Evolutionary conservation across 1,140 invertebrate species (phyloP), one percentile per base, ranked within the genome.

Genomic region (Magallana gigas): DNA sequence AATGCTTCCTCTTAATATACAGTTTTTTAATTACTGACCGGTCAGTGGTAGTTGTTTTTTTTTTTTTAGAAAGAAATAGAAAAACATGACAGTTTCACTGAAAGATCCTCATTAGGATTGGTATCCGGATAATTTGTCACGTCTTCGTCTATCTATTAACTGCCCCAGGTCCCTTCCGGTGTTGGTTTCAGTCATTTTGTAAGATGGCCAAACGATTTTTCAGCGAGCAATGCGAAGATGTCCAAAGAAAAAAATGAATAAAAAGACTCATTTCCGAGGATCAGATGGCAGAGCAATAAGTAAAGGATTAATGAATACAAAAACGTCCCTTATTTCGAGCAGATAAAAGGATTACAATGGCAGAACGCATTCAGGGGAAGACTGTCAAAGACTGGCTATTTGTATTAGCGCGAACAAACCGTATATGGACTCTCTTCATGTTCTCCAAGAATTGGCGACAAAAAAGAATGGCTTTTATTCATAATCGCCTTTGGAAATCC

Each of bases 331-430:
- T 76, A 76, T 76, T 76, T 23, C 68, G 68, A 76, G 68, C 68
- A 76, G 68, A 76, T 76, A 76, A 76, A 76, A 76, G 68, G 68
- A 76, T 76, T 76, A 76, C 68, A 76, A 76, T 76, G 68, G 68
- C 68, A 76, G 68, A 76, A 76, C 68, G 68, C 68, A 76, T 76
- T 48, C 68, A 23, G 23, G 23, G 36, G 68, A 76, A 76, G 68
- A 76, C 68, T 76, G 11, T 29, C 68, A 76, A 76, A 76, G 68
- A 29, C 68, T 12, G 23, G 68, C 68, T 76, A 76, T 76, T 76
- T 76, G 68, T 76, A 76, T 76, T 76, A 76, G 68, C 68, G 68
- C 29, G 68, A 76, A 76, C 68, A 76, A 76, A 23, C 68, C 68
- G 68, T 76, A 76, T 29, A 76, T 76, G 68, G 68, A 76, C 60